A percentile compares a stretch with the other conserved stretches of the same genome.
phyloP scores from a whole-genome alignment of 2,888 invertebrate species.

The Amiota minor region DNA sequence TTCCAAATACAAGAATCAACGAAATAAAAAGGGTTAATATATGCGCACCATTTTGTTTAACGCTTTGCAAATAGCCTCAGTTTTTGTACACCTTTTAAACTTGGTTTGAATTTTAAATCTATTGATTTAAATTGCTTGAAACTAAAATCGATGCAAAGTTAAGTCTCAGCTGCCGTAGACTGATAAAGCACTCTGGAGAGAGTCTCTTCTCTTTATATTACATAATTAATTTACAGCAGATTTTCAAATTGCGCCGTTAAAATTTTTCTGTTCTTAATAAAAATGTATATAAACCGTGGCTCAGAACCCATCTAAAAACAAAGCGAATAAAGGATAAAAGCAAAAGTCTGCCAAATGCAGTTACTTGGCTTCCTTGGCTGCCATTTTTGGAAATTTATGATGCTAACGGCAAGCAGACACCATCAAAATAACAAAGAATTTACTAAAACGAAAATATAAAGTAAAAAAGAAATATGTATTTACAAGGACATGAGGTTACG shows the following conservation, averaged over 20 bases:
- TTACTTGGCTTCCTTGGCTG: background rate
- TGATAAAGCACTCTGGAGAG: too few species aligned
- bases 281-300: slow-evolving; percentile 54
- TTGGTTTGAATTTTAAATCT: slow-evolving; percentile 39
- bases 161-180: too few species aligned
- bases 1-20: slow-evolving; percentile 44
- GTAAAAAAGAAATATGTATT: too few species aligned
- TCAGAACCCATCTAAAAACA: slow-evolving; percentile 34
- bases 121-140: slow-evolving; percentile 40
- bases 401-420: slow-evolving; percentile 45
- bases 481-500: too few species aligned
- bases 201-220: too few species aligned
- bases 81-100: background rate
- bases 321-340: slow-evolving; percentile 21
- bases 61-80: background rate
- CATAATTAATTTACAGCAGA: slow-evolving; percentile 26
- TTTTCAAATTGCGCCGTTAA: slow-evolving; percentile 36
- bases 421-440: slow-evolving; percentile 21
- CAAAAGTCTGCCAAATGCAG: slow-evolving; percentile 9
- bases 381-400: slow-evolving; percentile 44
- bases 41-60: slow-evolving; percentile 45
- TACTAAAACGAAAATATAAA: too few species aligned
- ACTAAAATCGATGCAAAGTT: too few species aligned
- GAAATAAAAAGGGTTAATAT: slow-evolving; percentile 58
- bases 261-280: slow-evolving; percentile 57